A percentile compares a stretch with the other conserved stretches of the same genome.
Evolutionary conservation across 2,113 vertebrate species (phyloP).

Genomic region (Porphyrio hochstetteri): DNA sequence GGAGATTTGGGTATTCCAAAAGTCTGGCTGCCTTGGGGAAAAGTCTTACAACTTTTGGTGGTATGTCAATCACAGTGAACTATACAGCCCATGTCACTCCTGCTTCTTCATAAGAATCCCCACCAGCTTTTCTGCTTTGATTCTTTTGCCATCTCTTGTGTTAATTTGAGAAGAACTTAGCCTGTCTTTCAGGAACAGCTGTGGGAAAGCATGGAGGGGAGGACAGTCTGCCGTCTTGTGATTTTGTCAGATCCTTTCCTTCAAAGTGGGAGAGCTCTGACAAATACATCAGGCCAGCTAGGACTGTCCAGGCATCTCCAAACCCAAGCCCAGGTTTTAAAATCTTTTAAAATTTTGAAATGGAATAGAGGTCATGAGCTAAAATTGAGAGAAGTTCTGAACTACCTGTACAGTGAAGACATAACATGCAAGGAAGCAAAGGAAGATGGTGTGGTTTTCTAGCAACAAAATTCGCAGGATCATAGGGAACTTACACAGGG

Average conservation of each 20-base stretch:
- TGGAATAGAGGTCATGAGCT: background rate
- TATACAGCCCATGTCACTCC: background rate
- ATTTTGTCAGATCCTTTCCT: background rate
- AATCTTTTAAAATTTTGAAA: background rate
- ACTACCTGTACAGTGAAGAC: background rate
- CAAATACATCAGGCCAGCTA: background rate
- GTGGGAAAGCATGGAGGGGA: background rate
- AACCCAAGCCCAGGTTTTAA: background rate
- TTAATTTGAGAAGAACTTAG: background rate
- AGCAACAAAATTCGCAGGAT: background rate
- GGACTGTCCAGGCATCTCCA: background rate
- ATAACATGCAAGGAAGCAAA: background rate
- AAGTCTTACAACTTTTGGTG: background rate
- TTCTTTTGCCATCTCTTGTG: background rate
- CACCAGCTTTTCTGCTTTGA: background rate
- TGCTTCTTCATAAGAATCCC: background rate
- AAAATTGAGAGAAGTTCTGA: background rate
- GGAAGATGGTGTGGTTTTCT: background rate
- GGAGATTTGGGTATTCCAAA: background rate
- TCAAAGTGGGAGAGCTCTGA: background rate
- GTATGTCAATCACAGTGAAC: background rate
- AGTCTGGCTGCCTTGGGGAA: background rate
- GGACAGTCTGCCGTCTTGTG: background rate
- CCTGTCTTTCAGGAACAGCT: background rate
- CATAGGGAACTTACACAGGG: background rate